These are phyloP conservation scores for Callorhinus ursinus DNA, from an alignment of 2,113 vertebrate genomes.

Conservation along the genomic window DNA sequence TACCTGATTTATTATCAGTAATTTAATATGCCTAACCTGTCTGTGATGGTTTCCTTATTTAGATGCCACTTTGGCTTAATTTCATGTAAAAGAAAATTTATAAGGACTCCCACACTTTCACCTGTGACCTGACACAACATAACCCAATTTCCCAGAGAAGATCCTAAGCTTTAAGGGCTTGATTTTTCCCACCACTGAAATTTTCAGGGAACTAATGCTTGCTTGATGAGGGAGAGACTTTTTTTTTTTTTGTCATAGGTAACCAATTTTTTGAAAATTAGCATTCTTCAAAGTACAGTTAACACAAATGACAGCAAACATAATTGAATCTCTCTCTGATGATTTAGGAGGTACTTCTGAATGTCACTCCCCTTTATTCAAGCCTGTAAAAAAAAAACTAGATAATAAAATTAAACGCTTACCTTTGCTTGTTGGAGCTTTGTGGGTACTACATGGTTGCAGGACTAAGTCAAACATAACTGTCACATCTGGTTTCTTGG, in stretches of 20 bases:
- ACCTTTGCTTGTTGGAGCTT: neutral
- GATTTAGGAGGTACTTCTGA: constrained; percentile 59
- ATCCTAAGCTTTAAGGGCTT: neutral
- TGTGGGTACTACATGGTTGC: neutral
- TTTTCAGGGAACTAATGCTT: neutral
- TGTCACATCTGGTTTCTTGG: neutral
- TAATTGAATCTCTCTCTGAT: constrained; percentile 57
- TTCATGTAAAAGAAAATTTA: neutral
- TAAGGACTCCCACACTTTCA: neutral
- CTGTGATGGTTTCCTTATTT: neutral
- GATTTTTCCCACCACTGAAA: neutral
- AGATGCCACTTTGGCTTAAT: neutral
- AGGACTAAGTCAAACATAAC: constrained; percentile 4
- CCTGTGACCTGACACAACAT: neutral
- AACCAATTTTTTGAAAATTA: constrained; percentile 62
- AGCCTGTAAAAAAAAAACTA: constrained; percentile 27
- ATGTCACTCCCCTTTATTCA: constrained; percentile 51
- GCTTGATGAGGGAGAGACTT: neutral
- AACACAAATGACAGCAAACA: constrained; percentile 25
- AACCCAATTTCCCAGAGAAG: neutral
- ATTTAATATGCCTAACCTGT: neutral
- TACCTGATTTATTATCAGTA: neutral
- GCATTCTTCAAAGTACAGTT: constrained; percentile 50
- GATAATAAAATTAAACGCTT: constrained; percentile 59
- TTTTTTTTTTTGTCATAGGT: neutral